Base-by-base conservation (phyloP, 2,888 invertebrate species). In the Acanthosepion pharaonis region DNA sequence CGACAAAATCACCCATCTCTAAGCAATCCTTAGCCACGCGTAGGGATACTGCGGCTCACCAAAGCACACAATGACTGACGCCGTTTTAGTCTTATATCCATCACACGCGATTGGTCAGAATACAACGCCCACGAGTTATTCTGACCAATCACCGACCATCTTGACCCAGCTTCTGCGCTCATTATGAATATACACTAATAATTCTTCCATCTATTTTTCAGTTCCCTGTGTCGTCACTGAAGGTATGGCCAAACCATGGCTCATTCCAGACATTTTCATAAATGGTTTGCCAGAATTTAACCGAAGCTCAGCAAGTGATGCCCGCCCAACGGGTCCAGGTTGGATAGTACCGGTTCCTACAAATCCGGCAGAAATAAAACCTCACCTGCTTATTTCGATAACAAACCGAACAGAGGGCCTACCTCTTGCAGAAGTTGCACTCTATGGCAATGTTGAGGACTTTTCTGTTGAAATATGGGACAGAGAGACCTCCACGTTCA, bases 141-240 rank as follows among this genome's bases (percentile, higher is more conserved):
- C 42, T 42, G 42, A 42, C 42, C 42, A 42, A 42, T 42, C 42
- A 42, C 42, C 3, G 42, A 42, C 42, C 42, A 42, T 42, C 42
- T 3, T 42, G 42, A 3, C 42, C 42, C 42, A 42, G 42, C 42
- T 3, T 42, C 42, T 42, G 42, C 42, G 3, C 42, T 42, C 42
- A 42, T 1, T 42, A 42, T 1, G 42, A 42, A 42, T 42, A 42
- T 42, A 42, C 42, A 42, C 42, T 42, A 42, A 42, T 42, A 18
- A 55, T 18, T 55, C 20, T 18, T 55, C 15, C 20, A 18, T 59
- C 15, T n/a, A 2, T n/a, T 93, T 93, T 51, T 25, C 51, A 93
- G 93, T 25, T 20, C 93, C 93, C 20, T 93, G 93, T 93, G 93
- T 51, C 53, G 93, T 93, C 48, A 93, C 51, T 51, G 93, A 93